These are phyloP conservation scores for Caenorhabditis angaria DNA, from an alignment of 2,888 invertebrate genomes.

Conservation along the genomic window DNA sequence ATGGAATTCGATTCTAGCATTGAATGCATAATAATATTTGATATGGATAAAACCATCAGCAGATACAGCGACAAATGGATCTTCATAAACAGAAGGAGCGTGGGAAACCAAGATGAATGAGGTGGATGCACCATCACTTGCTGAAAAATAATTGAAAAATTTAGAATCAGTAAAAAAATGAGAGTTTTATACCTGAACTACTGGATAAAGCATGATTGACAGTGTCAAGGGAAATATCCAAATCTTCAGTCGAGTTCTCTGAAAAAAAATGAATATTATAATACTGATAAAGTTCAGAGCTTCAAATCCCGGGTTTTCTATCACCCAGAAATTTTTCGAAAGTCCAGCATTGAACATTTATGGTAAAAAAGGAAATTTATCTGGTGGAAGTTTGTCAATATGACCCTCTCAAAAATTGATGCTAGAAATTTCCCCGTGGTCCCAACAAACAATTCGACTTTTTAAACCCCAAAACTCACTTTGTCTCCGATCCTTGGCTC, in stretches of 20 bases:
- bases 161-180: neutral
- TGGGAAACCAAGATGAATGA: slow-evolving; percentile 15
- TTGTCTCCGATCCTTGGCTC: slow-evolving; percentile 17
- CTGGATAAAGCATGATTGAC: neutral
- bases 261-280: no score
- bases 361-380: neutral
- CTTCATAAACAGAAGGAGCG: slow-evolving; percentile 43
- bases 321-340: slow-evolving; percentile 9
- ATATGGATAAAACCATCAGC: slow-evolving; percentile 40
- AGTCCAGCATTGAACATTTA: neutral
- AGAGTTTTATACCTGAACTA: neutral
- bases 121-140: slow-evolving; percentile 44
- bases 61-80: slow-evolving; percentile 46
- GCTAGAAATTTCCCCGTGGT: neutral
- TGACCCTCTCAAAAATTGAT: neutral
- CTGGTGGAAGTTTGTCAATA: no score
- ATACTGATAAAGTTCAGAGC: no score
- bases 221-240: neutral
- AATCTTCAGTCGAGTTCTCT: neutral
- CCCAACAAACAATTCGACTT: neutral
- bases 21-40: slow-evolving; percentile 46
- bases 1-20: slow-evolving; percentile 39
- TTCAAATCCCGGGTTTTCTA: slow-evolving; percentile 6
- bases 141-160: slow-evolving; percentile 20
- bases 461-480: slow-evolving; percentile 15